Evolutionary conservation across 2,797 vertebrate genomes (phyloP).

Genomic region (Protonibea diacanthus): DNA sequence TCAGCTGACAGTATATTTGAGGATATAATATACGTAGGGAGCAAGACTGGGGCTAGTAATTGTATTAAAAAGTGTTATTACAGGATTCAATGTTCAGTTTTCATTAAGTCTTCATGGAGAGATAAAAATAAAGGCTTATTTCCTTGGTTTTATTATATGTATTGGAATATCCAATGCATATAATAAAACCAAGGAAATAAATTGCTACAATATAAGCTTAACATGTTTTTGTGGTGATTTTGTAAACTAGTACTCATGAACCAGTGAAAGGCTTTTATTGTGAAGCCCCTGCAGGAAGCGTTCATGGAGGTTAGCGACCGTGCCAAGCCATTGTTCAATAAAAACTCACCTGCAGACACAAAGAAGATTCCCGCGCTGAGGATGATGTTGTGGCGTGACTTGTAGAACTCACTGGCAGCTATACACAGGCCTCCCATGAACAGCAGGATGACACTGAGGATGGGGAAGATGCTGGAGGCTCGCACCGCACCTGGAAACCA

Average conservation of each 20-base stretch:
- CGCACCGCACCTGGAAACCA: slow-evolving; percentile 91
- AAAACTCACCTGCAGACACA: slow-evolving; percentile 94
- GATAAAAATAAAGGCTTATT: neutral
- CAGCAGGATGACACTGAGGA: slow-evolving; percentile 98
- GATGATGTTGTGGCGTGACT: slow-evolving; percentile 99
- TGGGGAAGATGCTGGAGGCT: slow-evolving; percentile 98
- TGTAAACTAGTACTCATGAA: neutral
- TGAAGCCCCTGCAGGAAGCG: neutral
- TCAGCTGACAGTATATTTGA: too few relatives aligned
- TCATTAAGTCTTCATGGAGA: neutral
- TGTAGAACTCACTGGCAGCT: slow-evolving; percentile 99
- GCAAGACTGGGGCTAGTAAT: too few relatives aligned
- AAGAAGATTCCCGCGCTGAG: slow-evolving; percentile 99
- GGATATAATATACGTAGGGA: neutral
- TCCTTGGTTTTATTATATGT: too few relatives aligned
- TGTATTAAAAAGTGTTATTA: too few relatives aligned
- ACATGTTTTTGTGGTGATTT: neutral
- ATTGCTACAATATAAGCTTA: neutral
- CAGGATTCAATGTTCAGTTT: neutral
- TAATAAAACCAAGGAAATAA: too few relatives aligned
- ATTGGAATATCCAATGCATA: too few relatives aligned
- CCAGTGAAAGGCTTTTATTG: neutral
- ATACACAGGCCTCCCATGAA: slow-evolving; percentile 99
- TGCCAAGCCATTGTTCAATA: neutral
- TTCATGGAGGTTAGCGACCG: neutral